Percentiles rank a stretch among this genome's conserved stretches.
phyloP scores from a whole-genome alignment of 37 sponge, comb jelly and placozoan genomes.

The Mnemiopsis leidyi region DNA sequence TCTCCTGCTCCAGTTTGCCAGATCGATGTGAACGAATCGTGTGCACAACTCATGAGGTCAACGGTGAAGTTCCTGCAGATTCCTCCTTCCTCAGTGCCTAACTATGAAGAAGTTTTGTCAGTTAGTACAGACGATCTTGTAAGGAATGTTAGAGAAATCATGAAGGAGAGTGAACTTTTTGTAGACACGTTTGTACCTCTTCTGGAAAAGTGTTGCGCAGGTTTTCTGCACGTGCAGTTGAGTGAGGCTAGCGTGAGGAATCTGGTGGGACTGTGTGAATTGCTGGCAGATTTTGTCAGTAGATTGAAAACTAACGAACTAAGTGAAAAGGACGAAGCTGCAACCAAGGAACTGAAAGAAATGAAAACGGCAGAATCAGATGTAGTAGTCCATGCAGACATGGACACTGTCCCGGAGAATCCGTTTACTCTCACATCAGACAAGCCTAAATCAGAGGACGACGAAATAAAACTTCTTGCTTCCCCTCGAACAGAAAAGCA shows the following conservation, averaged over 20 bases:
- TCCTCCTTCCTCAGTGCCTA: not conserved
- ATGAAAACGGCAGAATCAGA: not conserved
- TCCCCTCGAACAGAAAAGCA: constrained; percentile 26
- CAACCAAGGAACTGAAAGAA: not conserved
- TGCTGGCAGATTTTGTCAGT: not conserved
- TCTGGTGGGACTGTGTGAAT: not conserved
- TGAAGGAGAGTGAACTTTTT: constrained; percentile 17
- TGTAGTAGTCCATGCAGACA: not conserved
- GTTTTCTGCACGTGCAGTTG: not conserved
- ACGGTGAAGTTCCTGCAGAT: not conserved
- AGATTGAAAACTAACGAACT: not conserved
- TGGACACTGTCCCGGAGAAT: not conserved
- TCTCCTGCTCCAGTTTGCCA: not conserved
- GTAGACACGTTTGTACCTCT: not conserved
- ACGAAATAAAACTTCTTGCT: constrained; percentile 13
- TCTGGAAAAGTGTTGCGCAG: constrained; percentile 15
- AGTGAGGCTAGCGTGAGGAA: not conserved
- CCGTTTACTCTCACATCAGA: not conserved
- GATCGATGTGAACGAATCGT: not conserved
- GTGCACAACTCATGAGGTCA: not conserved
- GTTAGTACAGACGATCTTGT: constrained; percentile 17
- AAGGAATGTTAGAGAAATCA: not conserved
- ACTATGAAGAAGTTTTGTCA: not conserved
- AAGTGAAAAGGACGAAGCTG: not conserved
- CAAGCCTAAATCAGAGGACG: constrained; percentile 18